phyloP scores from a whole-genome alignment of 2,113 vertebrate genomes.

The Synchiropus splendidus region DNA sequence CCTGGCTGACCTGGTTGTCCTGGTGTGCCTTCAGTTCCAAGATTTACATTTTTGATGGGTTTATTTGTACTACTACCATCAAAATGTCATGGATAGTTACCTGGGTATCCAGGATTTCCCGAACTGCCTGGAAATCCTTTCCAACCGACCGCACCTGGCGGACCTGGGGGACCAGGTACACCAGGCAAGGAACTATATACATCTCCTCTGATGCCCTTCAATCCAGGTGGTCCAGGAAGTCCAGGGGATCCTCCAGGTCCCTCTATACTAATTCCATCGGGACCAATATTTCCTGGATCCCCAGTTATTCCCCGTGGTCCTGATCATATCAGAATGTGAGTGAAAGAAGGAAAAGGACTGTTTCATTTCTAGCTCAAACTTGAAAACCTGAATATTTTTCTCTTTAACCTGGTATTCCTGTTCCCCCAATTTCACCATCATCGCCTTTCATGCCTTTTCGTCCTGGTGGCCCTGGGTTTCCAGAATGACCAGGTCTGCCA shows the following conservation, averaged over 20 bases:
- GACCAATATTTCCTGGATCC: conserved; percentile 35
- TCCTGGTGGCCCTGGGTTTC: conserved; percentile 30
- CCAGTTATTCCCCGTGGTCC: conserved; percentile 45
- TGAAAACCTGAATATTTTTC: not conserved
- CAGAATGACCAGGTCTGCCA: conserved; percentile 13
- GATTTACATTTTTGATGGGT: not conserved
- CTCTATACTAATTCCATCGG: conserved; percentile 9
- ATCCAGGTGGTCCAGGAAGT: conserved; percentile 26
- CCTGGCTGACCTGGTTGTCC: conserved; percentile 31
- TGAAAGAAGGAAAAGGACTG: too few species aligned
- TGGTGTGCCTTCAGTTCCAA: conserved; percentile 20
- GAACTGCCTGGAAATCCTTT: conserved; percentile 25
- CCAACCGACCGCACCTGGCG: conserved; percentile 15
- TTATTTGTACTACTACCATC: not conserved
- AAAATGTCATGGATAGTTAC: conserved; percentile 12
- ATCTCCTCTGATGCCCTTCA: conserved; percentile 36
- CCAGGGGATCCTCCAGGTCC: conserved; percentile 38
- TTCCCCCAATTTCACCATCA: conserved; percentile 2
- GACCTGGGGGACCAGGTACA: conserved; percentile 27
- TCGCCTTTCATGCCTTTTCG: conserved; percentile 43
- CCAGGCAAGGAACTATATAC: conserved; percentile 12
- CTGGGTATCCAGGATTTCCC: conserved; percentile 37
- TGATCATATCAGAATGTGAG: conserved; percentile 38
- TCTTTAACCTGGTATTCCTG: conserved; percentile 55
- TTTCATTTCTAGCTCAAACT: not conserved